phyloP scores from a whole-genome alignment of 2,113 vertebrate genomes.

The Drymodes brunneopygia region DNA sequence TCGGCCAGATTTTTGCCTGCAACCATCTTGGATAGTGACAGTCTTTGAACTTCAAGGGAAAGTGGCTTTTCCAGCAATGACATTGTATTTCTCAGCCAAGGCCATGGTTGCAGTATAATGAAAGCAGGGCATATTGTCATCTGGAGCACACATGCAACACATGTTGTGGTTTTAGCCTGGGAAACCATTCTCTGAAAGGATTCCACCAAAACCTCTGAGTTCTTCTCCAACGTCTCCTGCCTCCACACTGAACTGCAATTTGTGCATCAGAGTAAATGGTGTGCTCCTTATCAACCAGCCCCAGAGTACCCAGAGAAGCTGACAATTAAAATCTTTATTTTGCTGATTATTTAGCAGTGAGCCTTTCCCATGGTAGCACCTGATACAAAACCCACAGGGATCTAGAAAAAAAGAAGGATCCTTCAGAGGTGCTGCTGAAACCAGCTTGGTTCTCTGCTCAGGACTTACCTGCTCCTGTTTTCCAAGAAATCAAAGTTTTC shows the following conservation, averaged over 20 bases:
- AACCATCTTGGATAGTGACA: conserved; percentile 55
- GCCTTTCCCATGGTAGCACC: not conserved
- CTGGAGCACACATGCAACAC: conserved; percentile 50
- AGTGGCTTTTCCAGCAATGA: conserved; percentile 59
- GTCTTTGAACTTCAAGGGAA: conserved; percentile 63
- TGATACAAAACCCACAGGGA: not conserved
- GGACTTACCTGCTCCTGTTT: not conserved
- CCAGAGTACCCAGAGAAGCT: not conserved
- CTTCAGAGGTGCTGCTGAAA: not conserved
- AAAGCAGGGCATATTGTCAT: conserved; percentile 27
- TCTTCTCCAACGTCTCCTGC: not conserved
- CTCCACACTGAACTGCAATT: not conserved
- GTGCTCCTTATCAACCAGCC: not conserved
- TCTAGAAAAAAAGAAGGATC: not conserved
- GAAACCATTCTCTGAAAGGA: conserved; percentile 38
- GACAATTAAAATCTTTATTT: not conserved
- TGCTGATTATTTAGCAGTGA: not conserved
- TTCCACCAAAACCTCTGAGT: conserved; percentile 24
- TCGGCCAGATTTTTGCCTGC: conserved; percentile 61
- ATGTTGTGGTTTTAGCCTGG: conserved; percentile 44
- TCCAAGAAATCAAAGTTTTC: not conserved
- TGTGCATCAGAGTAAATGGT: not conserved
- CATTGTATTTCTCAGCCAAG: conserved; percentile 59
- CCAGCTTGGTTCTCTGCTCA: not conserved
- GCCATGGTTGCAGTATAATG: conserved; percentile 24